Evolutionary conservation across 2,113 vertebrate species (phyloP).

Genomic region (Myotis yumanensis): DNA sequence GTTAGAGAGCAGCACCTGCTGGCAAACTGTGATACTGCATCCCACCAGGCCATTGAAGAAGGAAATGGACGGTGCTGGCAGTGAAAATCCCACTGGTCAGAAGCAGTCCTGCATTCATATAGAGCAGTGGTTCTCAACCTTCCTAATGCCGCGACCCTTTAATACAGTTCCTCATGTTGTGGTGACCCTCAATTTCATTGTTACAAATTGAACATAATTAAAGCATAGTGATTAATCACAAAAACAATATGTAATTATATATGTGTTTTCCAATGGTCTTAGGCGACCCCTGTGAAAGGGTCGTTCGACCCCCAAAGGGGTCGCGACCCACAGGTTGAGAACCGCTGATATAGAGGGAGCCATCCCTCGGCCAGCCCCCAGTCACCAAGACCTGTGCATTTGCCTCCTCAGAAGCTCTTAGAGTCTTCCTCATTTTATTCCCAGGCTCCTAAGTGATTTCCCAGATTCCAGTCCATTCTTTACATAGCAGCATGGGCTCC

Average conservation of each 20-base stretch:
- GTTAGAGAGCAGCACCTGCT: slow-evolving; percentile 10
- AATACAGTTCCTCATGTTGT: no score
- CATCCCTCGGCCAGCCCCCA: not conserved
- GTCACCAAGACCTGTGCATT: not conserved
- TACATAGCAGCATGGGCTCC: not conserved
- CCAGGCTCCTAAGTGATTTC: not conserved
- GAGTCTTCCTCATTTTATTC: not conserved
- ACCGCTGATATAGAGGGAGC: not conserved
- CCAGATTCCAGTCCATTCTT: not conserved
- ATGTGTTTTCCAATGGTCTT: no score
- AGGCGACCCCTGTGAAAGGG: no score
- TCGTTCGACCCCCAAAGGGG: no score
- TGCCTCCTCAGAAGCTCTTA: not conserved
- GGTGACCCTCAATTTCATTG: no score
- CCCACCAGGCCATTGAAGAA: not conserved
- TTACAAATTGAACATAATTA: no score
- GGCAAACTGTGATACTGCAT: not conserved
- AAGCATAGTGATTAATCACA: no score
- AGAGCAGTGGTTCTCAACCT: not conserved
- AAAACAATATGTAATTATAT: no score
- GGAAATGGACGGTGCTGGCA: not conserved
- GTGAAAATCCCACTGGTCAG: not conserved
- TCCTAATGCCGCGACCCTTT: no score
- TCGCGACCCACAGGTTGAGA: no score
- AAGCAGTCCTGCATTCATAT: not conserved